phyloP scores from a whole-genome alignment of 2,797 vertebrate species.

The Melanotaenia pygmaea region DNA sequence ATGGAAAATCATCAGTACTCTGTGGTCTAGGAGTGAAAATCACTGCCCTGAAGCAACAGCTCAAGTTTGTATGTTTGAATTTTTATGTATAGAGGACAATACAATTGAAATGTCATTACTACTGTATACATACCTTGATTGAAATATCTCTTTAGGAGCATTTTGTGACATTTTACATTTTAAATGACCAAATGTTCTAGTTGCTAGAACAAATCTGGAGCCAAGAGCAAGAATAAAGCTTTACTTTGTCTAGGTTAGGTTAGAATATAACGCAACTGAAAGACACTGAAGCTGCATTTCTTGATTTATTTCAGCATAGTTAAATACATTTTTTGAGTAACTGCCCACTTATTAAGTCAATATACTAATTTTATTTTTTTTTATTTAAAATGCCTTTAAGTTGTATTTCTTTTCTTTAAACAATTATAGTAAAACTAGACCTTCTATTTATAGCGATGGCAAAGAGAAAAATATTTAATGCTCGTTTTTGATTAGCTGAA shows the following conservation, averaged over 20 bases:
- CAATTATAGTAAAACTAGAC: no score
- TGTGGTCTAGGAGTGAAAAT: slow-evolving; percentile 12
- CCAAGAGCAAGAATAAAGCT: background rate
- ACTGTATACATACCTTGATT: background rate
- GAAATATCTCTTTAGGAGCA: background rate
- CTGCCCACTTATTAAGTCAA: background rate
- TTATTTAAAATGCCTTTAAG: background rate
- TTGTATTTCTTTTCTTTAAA: no score
- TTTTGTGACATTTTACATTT: background rate
- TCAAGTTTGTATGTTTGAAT: background rate
- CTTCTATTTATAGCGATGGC: no score
- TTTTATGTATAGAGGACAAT: background rate
- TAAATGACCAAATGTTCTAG: background rate
- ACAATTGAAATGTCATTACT: background rate
- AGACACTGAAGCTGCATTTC: background rate
- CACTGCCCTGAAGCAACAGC: slow-evolving; percentile 8
- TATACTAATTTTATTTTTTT: background rate
- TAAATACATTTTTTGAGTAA: background rate
- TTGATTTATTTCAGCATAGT: background rate
- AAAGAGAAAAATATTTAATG: background rate
- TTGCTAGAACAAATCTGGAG: background rate
- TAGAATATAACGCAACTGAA: background rate
- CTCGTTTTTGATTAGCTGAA: background rate
- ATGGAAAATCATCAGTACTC: background rate
- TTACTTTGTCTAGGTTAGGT: no score